phyloP scores from a whole-genome alignment of 2,888 invertebrate genomes.

The Drosophila demipolita region DNA sequence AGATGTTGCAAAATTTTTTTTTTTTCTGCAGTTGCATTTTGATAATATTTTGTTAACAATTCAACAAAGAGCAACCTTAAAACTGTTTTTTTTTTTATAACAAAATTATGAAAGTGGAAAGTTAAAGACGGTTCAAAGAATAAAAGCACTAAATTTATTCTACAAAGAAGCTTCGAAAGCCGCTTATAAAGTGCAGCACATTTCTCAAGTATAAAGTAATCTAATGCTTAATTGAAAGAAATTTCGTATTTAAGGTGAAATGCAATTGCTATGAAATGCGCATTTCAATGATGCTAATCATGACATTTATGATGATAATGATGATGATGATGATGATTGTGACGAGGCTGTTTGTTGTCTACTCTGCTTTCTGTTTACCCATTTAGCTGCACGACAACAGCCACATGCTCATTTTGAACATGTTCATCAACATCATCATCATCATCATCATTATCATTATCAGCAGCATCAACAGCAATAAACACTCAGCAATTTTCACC shows the following conservation, averaged over 20 bases:
- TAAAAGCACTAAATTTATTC: neutral
- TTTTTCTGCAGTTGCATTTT: neutral
- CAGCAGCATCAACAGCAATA: conserved; percentile 35
- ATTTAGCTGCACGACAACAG: conserved; percentile 25
- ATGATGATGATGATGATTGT: conserved; percentile 10
- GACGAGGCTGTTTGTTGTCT: conserved; percentile 28
- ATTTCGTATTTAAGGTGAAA: conserved; percentile 18
- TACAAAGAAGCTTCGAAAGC: neutral
- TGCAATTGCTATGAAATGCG: conserved; percentile 21
- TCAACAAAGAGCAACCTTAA: neutral
- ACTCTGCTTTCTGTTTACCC: conserved; percentile 28
- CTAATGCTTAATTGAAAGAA: neutral
- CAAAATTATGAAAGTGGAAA: neutral
- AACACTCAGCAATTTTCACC: conserved; percentile 71
- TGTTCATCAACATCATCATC: conserved; percentile 40
- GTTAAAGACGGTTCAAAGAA: neutral
- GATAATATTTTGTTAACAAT: neutral
- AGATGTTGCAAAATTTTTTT: neutral
- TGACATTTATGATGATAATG: conserved; percentile 5
- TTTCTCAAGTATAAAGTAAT: conserved; percentile 6
- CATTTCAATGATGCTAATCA: conserved; percentile 28
- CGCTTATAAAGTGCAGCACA: neutral
- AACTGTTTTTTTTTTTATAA: neutral
- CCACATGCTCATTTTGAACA: conserved; percentile 22
- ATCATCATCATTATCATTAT: conserved; percentile 23